Percentiles rank a stretch among this genome's conserved stretches.
phyloP scores from a whole-genome alignment of 1,140 invertebrate species.

The Camponotus floridanus region DNA sequence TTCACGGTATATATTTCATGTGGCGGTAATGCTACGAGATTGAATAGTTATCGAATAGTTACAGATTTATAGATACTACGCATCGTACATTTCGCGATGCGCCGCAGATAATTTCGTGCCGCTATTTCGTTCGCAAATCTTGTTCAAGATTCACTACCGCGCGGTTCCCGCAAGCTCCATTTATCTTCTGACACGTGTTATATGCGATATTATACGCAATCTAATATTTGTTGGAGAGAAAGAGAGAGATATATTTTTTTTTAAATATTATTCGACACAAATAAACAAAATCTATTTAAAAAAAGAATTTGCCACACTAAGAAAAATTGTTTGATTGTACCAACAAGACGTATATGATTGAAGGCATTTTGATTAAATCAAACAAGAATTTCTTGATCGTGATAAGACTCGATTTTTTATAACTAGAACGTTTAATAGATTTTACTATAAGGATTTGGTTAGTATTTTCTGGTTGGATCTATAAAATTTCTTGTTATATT shows the following conservation, averaged over 20 bases:
- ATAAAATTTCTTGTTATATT: too few species aligned
- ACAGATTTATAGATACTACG: slow-evolving; percentile 39
- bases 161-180: slow-evolving; percentile 48
- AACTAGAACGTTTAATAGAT: too few species aligned
- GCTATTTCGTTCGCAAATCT: slow-evolving; percentile 42
- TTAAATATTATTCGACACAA: slow-evolving; percentile 10
- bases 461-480: too few species aligned
- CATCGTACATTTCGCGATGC: slow-evolving; percentile 35
- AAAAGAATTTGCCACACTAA: not conserved
- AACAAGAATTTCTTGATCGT: too few species aligned
- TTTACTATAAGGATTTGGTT: too few species aligned
- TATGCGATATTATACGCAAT: slow-evolving; percentile 52
- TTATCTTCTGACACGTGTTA: slow-evolving; percentile 55
- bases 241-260: slow-evolving; percentile 11
- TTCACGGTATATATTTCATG: slow-evolving; percentile 1
- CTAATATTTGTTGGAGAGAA: slow-evolving; percentile 35
- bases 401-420: too few species aligned
- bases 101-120: slow-evolving; percentile 49
- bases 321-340: too few species aligned
- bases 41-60: slow-evolving; percentile 52
- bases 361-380: too few species aligned
- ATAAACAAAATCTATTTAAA: slow-evolving; percentile 6
- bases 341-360: too few species aligned
- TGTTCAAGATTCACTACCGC: slow-evolving; percentile 52
- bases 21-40: slow-evolving; percentile 8